Percentiles rank a stretch among this genome's conserved stretches.
Evolutionary conservation across 2,888 invertebrate species (phyloP).

Genomic region (Ferdinandea cuprea): DNA sequence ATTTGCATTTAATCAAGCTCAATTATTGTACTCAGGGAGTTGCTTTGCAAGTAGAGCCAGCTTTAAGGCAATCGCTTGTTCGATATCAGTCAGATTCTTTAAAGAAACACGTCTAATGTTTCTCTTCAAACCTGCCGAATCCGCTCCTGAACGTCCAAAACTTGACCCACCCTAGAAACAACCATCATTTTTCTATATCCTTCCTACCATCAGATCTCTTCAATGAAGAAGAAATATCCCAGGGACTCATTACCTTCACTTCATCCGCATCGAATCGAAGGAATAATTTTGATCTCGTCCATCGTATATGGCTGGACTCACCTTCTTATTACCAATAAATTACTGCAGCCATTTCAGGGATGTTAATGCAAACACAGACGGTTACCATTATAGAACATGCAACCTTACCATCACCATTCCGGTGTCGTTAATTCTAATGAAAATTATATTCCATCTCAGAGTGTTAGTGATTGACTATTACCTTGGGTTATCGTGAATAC

Average conservation of each 20-base stretch:
- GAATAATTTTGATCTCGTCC: slow-evolving; percentile 69
- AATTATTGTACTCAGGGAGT: no score
- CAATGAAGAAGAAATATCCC: slow-evolving; percentile 1
- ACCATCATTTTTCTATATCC: neutral
- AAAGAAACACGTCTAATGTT: no score
- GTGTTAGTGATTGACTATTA: slow-evolving; percentile 70
- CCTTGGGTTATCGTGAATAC: slow-evolving; percentile 27
- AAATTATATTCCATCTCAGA: slow-evolving; percentile 66
- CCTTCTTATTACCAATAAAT: slow-evolving; percentile 67
- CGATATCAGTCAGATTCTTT: no score
- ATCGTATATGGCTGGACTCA: slow-evolving; percentile 55
- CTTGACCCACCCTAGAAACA: no score
- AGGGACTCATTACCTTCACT: slow-evolving; percentile 70
- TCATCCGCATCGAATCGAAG: slow-evolving; percentile 56
- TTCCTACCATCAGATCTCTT: neutral
- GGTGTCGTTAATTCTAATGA: slow-evolving; percentile 71
- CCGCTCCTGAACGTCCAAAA: slow-evolving; percentile 1
- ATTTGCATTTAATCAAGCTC: no score
- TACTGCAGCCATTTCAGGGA: slow-evolving; percentile 16
- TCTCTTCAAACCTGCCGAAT: neutral
- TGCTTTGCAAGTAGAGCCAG: no score
- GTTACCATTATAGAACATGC: neutral
- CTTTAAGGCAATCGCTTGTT: no score
- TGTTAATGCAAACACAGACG: slow-evolving; percentile 14
- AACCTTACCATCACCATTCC: slow-evolving; percentile 16